phyloP scores from a whole-genome alignment of 2,888 invertebrate genomes.

The Epirrita christyi region DNA sequence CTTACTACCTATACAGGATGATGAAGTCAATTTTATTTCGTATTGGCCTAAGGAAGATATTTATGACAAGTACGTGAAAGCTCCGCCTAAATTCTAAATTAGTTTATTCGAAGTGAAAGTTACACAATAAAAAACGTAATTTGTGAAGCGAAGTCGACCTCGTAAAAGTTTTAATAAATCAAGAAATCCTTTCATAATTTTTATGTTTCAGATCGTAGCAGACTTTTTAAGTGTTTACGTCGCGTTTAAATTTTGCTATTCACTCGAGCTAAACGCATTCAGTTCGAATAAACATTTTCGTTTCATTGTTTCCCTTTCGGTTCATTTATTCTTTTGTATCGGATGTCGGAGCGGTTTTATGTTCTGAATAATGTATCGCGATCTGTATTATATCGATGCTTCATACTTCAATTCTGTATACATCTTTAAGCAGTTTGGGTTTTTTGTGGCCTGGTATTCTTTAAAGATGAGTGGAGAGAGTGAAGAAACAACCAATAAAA shows the following conservation, averaged over 20 bases:
- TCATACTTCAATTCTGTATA: too few relatives aligned
- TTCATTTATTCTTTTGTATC: conserved; percentile 43
- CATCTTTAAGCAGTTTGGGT: too few relatives aligned
- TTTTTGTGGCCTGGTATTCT: too few relatives aligned
- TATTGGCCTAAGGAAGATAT: too few relatives aligned
- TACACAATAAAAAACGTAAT: conserved; percentile 21
- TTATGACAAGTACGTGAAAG: neutral
- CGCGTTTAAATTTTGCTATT: conserved; percentile 40
- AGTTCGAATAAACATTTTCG: conserved; percentile 40
- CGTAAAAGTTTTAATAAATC: conserved; percentile 37
- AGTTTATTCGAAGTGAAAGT: conserved; percentile 5
- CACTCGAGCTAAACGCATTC: conserved; percentile 38
- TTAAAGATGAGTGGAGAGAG: too few relatives aligned
- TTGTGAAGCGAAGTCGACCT: conserved; percentile 48
- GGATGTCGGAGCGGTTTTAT: conserved; percentile 59
- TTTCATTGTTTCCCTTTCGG: conserved; percentile 39
- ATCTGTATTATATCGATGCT: too few relatives aligned
- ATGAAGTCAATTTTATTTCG: too few relatives aligned
- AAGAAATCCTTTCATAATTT: conserved; percentile 60
- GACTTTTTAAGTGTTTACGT: conserved; percentile 44
- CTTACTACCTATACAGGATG: neutral
- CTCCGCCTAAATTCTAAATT: conserved; percentile 13
- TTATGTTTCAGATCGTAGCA: conserved; percentile 76
- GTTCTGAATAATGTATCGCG: conserved; percentile 16
- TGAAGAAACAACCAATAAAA: too few relatives aligned